A percentile compares a stretch with the other conserved stretches of the same genome.
These are phyloP conservation scores for Vulpes ferrilata DNA, from an alignment of 2,113 vertebrate genomes.

Conservation along the genomic window DNA sequence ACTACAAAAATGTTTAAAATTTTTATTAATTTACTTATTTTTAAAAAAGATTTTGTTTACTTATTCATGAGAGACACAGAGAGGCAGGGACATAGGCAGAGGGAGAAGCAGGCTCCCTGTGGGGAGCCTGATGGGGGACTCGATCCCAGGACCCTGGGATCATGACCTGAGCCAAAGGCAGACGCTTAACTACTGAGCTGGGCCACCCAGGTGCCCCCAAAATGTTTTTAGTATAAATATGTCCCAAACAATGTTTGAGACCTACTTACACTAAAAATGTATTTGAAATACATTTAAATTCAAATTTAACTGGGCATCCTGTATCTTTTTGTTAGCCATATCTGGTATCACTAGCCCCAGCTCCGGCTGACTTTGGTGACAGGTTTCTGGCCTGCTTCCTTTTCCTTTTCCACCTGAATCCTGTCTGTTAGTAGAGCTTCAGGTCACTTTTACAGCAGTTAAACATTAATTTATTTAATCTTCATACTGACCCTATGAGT, in stretches of 20 bases:
- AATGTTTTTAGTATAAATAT: neutral
- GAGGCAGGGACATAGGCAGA: too few relatives aligned
- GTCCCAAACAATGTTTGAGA: neutral
- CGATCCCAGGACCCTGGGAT: too few relatives aligned
- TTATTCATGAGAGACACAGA: too few relatives aligned
- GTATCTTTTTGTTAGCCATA: neutral
- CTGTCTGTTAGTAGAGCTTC: neutral
- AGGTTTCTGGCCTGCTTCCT: neutral
- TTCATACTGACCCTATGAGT: neutral
- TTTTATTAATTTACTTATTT: too few relatives aligned
- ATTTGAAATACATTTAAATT: neutral
- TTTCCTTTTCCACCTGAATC: neutral
- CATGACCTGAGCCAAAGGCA: too few relatives aligned
- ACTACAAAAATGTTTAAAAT: neutral
- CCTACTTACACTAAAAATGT: neutral
- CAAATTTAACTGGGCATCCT: neutral
- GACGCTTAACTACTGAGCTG: too few relatives aligned
- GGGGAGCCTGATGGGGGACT: too few relatives aligned
- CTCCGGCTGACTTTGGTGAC: neutral
- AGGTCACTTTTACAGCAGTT: neutral
- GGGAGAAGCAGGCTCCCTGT: too few relatives aligned
- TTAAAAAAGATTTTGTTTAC: too few relatives aligned
- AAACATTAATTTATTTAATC: neutral
- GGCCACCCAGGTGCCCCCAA: neutral
- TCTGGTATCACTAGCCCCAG: neutral